A percentile compares a stretch with the other conserved stretches of the same genome.
phyloP scores from a whole-genome alignment of 2,797 vertebrate genomes.

The Vireo griseus region DNA sequence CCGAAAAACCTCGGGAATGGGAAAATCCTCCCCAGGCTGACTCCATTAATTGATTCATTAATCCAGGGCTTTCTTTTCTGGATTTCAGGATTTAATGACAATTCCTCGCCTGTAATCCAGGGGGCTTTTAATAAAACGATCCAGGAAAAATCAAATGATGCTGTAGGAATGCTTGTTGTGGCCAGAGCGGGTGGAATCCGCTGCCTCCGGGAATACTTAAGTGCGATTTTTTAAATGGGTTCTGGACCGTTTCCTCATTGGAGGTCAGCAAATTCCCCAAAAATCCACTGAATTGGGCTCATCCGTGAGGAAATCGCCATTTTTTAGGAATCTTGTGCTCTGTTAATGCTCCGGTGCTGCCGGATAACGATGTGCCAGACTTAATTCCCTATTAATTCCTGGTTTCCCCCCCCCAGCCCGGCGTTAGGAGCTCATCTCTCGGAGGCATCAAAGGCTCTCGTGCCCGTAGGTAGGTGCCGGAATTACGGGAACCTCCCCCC shows the following conservation, averaged over 20 bases:
- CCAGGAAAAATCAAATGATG: no score
- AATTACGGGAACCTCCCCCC: neutral
- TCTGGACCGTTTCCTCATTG: neutral
- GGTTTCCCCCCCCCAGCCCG: neutral
- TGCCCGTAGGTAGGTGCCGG: neutral
- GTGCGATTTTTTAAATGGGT: neutral
- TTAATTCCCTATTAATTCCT: neutral
- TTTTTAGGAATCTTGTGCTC: neutral
- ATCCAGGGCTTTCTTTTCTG: neutral
- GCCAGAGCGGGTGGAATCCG: neutral
- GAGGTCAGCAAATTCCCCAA: neutral
- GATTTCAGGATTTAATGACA: neutral
- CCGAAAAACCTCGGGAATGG: neutral
- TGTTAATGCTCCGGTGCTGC: neutral
- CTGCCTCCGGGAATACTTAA: neutral
- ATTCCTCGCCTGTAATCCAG: neutral
- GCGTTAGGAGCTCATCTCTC: neutral
- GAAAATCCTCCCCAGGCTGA: accelerated
- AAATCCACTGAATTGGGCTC: neutral
- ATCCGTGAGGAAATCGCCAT: accelerated
- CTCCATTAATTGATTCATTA: neutral
- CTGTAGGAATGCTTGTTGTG: neutral
- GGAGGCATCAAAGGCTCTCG: neutral
- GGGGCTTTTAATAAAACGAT: neutral
- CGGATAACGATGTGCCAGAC: accelerated